Evolutionary conservation across 2,797 vertebrate genomes (phyloP).

Genomic region (Eremophila alpestris): DNA sequence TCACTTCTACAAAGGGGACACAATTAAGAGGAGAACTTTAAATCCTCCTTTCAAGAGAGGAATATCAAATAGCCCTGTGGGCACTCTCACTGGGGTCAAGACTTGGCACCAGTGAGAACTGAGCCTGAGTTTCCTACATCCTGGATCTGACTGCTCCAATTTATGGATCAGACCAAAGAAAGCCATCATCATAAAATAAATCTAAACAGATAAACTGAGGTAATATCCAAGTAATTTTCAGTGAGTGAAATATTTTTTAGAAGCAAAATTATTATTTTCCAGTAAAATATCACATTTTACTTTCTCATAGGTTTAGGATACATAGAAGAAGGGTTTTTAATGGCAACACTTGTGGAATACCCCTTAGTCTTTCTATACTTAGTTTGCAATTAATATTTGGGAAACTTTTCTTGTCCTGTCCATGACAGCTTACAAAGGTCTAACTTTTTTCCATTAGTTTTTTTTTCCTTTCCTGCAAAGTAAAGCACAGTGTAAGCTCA

Average conservation of each 20-base stretch:
- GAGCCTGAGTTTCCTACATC: not conserved
- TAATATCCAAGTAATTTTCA: not conserved
- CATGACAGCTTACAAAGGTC: not conserved
- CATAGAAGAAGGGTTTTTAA: not conserved
- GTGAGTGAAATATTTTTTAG: not conserved
- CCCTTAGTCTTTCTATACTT: not conserved
- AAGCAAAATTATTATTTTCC: not conserved
- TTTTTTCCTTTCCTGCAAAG: not conserved
- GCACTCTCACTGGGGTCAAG: not conserved
- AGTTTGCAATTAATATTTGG: not conserved
- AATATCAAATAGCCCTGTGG: not conserved
- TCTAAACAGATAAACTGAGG: not conserved
- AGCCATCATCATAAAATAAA: not conserved
- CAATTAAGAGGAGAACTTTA: not conserved
- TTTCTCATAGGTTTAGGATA: not conserved
- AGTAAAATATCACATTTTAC: not conserved
- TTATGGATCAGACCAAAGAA: not conserved
- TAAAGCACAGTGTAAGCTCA: not conserved
- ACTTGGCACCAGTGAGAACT: not conserved
- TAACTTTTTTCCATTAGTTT: not conserved
- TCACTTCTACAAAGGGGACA: not conserved
- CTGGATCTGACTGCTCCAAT: not conserved
- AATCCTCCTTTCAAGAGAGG: not conserved
- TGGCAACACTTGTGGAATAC: not conserved
- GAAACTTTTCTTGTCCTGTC: not conserved